Evolutionary conservation across 53 echinoderm and acorn worm genomes (phyloP), one percentile per base, ranked within the genome.

Genomic region (Stichopus horrens): DNA sequence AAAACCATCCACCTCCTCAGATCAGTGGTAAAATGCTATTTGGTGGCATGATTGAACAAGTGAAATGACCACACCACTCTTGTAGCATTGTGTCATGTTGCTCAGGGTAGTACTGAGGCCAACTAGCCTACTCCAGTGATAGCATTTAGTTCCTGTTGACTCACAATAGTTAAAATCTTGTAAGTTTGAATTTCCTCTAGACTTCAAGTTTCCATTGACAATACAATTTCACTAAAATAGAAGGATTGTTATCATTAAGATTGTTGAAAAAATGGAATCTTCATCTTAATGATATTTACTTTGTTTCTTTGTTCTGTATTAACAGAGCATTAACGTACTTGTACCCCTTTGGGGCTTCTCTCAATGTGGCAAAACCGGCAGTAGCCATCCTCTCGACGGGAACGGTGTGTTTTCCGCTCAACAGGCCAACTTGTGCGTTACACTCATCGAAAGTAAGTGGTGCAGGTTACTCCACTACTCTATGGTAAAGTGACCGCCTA

Each of bases 361-460:
- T 99, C 54, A 99, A 99, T 66, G 99, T 99, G 4, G 99, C 93
- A 78, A 99, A 99, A 76, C 96, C 99, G 85, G 99, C 99, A 0
- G 89, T 92, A 11, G 99, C 99, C 9, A 93, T 99, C 54, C 89
- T 99, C 6, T 95, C 99, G 21, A 99, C 99, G 14, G 99, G 99
- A 21, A 99, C 94, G 0, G 99, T 99, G 9, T 96, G 96, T 73
- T 99, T 99, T 74, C 99, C 99, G 13, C 93, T 99, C 22, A 99
- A 99, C 83, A 99, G 99, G 80, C 99, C 99, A 4, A 92, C 93
- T 52, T 95, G 95, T 93, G 99, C 99, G n/a, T 83, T 99, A 9
- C 96, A 99, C 79, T 93, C 99, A 71, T 99, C 99, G 74, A 99
- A 99, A 91, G 99, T 99, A 83, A 77, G 85, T 85, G 4, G 54